Conservation (phyloP, 2,113 vertebrate genomes). For the Mirounga angustirostris region DNA sequence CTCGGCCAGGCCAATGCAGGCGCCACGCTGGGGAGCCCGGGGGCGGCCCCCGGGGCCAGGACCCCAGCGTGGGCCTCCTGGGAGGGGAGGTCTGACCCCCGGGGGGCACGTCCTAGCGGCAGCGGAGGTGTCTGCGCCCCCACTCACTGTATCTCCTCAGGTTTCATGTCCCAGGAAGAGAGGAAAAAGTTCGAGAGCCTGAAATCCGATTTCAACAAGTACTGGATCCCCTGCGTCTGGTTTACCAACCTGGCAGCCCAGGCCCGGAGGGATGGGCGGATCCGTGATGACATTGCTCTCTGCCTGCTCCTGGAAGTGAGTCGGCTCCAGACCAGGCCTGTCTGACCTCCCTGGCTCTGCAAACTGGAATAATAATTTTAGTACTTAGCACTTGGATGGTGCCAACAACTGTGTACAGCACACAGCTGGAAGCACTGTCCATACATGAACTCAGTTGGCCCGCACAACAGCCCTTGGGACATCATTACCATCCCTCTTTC, state of each 20-base stretch:
- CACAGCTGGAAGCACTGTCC: not conserved
- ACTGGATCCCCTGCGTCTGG: slow-evolving; percentile 96
- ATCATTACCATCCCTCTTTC: not conserved
- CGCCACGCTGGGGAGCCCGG: rapidly evolving
- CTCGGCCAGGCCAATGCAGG: not conserved
- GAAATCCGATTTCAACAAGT: slow-evolving; percentile 95
- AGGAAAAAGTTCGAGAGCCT: slow-evolving; percentile 91
- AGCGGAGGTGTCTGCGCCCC: too few species aligned
- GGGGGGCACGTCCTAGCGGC: not conserved
- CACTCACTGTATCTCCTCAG: slow-evolving; percentile 75
- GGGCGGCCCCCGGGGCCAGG: not conserved
- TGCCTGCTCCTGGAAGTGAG: slow-evolving; percentile 93
- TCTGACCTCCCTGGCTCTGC: not conserved
- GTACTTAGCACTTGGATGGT: not conserved
- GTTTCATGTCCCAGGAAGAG: slow-evolving; percentile 93
- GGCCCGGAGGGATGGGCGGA: slow-evolving; percentile 90
- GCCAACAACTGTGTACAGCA: not conserved
- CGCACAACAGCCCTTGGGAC: not conserved
- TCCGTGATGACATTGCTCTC: slow-evolving; percentile 92
- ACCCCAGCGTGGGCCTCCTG: rapidly evolving
- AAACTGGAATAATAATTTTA: not conserved
- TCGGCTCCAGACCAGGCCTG: rapidly evolving
- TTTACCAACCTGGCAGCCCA: slow-evolving; percentile 93
- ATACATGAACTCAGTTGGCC: not conserved
- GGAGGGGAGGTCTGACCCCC: not conserved